Evolutionary conservation across 2,797 vertebrate species (phyloP), one percentile per base, ranked within the genome.

Genomic region (Atherinosoma microstoma): DNA sequence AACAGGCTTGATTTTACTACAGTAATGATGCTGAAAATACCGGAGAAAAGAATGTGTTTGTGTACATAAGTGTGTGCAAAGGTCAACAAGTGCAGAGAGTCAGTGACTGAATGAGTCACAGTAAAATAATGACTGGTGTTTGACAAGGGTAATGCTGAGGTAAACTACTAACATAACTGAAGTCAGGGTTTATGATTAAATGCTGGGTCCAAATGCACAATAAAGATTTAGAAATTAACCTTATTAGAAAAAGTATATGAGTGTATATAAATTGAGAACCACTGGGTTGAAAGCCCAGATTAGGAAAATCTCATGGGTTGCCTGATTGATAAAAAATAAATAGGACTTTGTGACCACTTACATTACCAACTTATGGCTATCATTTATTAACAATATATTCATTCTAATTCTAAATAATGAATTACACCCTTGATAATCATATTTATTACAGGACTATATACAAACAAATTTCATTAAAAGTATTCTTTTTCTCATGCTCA

Each of bases 11-110:
- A 61, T 47, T 78, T 34, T 29, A 7, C 15, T 70, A 34, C 24
- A 78, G 83, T 83, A 87, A 82, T 91, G 89, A 92, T 80, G 90
- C 85, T 90, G 89, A 85, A 72, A 81, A 78, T 78, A 78, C 70
- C 77, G 53, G 40, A 64, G 12, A 57, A 10, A 13, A 73, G 15
- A 40, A 60, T 59, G 53, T 51, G 63, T 22, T 34, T 77, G 54
- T 30, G 38, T 63, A 61, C 27, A 22, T 71, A 58, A 58, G 66
- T 84, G 60, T 27, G 78, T 54, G 57, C 87, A 90, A 93, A 93
- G 91, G 89, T 93, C 84, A 82, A 4, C 42, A 3, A 65, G 76
- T 82, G 87, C 72, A 88, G 80, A 79, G 63, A 74, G 72, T 85
- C 68, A 87, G 57, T 78, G 70, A 84, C 58, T 58, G 58, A 69